Percentiles rank a stretch among this genome's conserved stretches.
These are phyloP conservation scores for Cassiopea xamachana DNA, from an alignment of 30 jellyfish, hydroid and myxozoan genomes.

Conservation along the genomic window DNA sequence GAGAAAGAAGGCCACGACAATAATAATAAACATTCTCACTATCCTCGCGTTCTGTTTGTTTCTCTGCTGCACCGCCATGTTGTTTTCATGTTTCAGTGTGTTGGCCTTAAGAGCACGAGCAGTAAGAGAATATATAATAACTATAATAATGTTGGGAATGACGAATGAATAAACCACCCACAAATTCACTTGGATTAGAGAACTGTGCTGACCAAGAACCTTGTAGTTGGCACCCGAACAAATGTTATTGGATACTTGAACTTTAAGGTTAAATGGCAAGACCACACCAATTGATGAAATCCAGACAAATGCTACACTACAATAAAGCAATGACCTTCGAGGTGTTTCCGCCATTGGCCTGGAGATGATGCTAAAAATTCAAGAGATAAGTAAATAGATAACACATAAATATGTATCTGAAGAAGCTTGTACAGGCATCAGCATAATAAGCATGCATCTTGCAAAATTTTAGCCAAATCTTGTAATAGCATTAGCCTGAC, in stretches of 20 bases:
- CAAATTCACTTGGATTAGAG: not conserved
- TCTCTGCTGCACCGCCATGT: conserved; percentile 40
- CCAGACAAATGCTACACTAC: conserved; percentile 9
- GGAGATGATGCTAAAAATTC: not conserved
- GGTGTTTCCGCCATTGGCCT: conserved; percentile 31
- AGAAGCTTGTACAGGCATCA: not conserved
- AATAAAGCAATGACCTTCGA: not conserved
- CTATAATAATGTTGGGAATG: conserved; percentile 30
- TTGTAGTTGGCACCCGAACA: conserved; percentile 3
- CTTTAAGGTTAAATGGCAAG: conserved; percentile 12
- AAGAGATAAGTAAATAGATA: not conserved
- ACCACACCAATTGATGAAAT: not conserved
- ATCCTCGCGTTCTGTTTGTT: conserved; percentile 29
- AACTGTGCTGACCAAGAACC: not conserved
- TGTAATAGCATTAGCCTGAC: no score
- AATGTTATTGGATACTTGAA: not conserved
- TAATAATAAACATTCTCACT: conserved; percentile 40
- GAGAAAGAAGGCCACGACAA: conserved; percentile 9
- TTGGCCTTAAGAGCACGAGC: conserved; percentile 24
- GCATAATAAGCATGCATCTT: not conserved
- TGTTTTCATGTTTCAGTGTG: conserved; percentile 35
- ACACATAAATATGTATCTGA: not conserved
- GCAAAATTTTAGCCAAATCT: no score
- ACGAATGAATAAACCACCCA: not conserved
- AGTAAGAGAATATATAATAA: conserved; percentile 15